These are phyloP conservation scores for Stramonita haemastoma DNA, from an alignment of 2,888 invertebrate genomes.

Conservation along the genomic window DNA sequence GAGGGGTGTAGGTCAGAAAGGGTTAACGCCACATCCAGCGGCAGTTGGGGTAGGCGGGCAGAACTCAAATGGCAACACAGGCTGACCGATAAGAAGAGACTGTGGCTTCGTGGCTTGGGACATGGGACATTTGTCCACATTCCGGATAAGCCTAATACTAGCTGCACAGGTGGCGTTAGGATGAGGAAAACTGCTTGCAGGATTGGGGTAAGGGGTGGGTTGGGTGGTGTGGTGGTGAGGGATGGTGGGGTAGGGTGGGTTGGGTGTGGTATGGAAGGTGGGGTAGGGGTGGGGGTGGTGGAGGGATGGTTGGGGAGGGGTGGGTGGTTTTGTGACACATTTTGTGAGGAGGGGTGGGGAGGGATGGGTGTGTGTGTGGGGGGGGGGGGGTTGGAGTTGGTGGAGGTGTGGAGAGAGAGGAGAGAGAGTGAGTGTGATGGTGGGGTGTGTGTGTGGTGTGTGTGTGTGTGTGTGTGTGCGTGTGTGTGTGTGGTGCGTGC, in stretches of 20 bases:
- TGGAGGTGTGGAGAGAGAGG: background rate
- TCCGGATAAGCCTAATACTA: background rate
- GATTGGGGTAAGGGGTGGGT: background rate
- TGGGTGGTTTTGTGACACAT: background rate
- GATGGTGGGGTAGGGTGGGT: too few species aligned
- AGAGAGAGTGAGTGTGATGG: background rate
- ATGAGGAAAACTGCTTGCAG: too few species aligned
- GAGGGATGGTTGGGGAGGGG: background rate
- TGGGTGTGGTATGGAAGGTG: background rate
- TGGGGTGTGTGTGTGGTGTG: too few species aligned
- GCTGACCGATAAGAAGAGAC: background rate
- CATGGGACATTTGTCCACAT: constrained; percentile 15
- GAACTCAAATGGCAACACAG: constrained; percentile 13
- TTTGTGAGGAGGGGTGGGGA: background rate
- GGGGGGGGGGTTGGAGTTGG: background rate
- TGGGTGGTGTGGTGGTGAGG: too few species aligned
- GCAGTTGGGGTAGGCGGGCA: constrained; percentile 21
- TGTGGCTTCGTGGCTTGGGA: background rate
- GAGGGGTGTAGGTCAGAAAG: background rate
- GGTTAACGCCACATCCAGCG: constrained; percentile 32
- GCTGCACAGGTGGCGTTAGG: too few species aligned
- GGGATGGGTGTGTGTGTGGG: too few species aligned
- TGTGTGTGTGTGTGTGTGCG: too few species aligned
- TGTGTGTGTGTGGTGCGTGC: too few species aligned
- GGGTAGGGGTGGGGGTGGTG: background rate